Evolutionary conservation across 1,140 invertebrate species (phyloP), one percentile per base, ranked within the genome.

Genomic region (Lasaia peninsularis): DNA sequence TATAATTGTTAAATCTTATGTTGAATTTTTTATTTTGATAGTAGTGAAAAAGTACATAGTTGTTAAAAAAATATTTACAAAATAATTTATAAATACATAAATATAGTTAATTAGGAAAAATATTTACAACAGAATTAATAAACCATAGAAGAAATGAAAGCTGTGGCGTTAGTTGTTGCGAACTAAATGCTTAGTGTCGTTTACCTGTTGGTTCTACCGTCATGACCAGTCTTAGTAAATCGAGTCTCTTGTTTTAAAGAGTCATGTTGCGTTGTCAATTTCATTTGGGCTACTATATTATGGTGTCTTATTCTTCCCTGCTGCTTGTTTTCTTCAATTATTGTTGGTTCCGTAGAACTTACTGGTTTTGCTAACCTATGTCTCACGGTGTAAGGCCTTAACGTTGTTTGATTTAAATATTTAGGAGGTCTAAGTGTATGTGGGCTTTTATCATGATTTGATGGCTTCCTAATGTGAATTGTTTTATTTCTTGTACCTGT

Each of bases 161-260:
- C 11, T 58, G 31, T 28, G 31, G 32, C 18, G 35, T 60, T 56
- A 62, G 14, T 56, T 54, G 20, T 40, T 24, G 16, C 24, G 21
- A 6, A 21, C 20, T 37, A 9, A 16, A 54, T 24, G 12, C 5
- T 28, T 28, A 57, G 32, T 49, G 24, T 62, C 63, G 52, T 59
- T 86, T 88, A 90, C 89, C 89, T 90, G 88, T 90, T 90, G 37
- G 80, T 86, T 69, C 78, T 89, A 75, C 85, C 86, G 68, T 90
- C 88, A 78, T 89, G 84, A 73, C 76, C 81, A 72, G 77, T 87
- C 69, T 89, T 88, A 67, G 86, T 82, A 57, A 76, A 74, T 58
- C 89, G 81, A 76, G 87, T 78, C 77, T 89, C 78, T 69, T 88
- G 73, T 57, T 86, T 86, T 58, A 80, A 76, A 65, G 69, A 86